Percentiles rank a stretch among this genome's conserved stretches.
These are phyloP conservation scores for Callionymus lyra DNA, from an alignment of 2,113 vertebrate species.

Conservation along the genomic window DNA sequence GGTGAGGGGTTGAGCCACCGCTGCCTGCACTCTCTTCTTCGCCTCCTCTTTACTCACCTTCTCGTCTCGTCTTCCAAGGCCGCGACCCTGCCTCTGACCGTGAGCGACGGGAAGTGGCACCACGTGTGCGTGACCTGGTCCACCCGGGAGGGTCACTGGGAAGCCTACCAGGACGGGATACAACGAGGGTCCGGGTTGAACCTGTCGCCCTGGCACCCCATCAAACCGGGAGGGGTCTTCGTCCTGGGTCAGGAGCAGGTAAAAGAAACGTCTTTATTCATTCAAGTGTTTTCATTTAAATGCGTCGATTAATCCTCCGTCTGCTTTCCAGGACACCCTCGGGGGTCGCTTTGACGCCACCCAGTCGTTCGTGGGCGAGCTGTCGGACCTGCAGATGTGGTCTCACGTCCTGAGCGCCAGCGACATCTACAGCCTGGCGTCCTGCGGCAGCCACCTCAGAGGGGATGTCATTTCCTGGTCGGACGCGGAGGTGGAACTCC, in stretches of 20 bases:
- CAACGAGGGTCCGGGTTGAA: conserved; percentile 68
- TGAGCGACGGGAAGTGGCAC: conserved; percentile 75
- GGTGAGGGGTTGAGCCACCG: no score
- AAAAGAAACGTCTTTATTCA: conserved; percentile 9
- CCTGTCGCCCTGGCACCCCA: conserved; percentile 74
- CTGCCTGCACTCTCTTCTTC: no score
- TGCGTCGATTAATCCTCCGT: background rate
- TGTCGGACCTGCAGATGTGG: conserved; percentile 77
- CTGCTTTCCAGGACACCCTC: conserved; percentile 63
- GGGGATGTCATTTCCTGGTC: conserved; percentile 73
- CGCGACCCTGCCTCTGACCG: conserved; percentile 60
- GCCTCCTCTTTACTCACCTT: background rate
- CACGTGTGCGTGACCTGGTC: conserved; percentile 76
- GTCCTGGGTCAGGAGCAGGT: conserved; percentile 79
- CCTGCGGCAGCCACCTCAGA: conserved; percentile 60
- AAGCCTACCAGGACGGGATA: conserved; percentile 72
- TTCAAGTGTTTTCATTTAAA: no score
- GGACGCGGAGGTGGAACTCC: conserved; percentile 65
- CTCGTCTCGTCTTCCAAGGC: conserved; percentile 42
- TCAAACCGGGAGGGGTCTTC: conserved; percentile 75
- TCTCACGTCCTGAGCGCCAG: conserved; percentile 61
- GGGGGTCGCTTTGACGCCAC: conserved; percentile 74
- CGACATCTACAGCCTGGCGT: conserved; percentile 67
- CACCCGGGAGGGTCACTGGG: conserved; percentile 72
- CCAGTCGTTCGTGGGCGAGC: conserved; percentile 74